Evolutionary conservation across 2,113 vertebrate species (phyloP), one percentile per base, ranked within the genome.

Genomic region (Centropus bengalensis): DNA sequence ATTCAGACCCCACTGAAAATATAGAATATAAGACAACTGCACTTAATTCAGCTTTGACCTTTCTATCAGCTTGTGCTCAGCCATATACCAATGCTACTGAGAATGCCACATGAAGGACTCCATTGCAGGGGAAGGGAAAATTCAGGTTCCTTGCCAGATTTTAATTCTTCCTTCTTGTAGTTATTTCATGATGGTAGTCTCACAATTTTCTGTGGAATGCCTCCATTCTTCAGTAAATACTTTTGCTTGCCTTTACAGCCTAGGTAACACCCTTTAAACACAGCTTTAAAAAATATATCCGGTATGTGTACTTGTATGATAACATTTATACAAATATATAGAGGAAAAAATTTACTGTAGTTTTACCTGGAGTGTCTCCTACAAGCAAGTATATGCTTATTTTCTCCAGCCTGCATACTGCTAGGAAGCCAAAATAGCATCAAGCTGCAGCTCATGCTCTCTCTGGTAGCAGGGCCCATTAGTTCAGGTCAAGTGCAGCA

Each of bases 161-260:
- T 90, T 88, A 38, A 54, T 76, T 85, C 64, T 62, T 30, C 40
- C 51, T 89, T 58, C 47, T 71, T 45, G 47, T 78, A 60, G 23
- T 82, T 88, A 69, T 67, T 95, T 80, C 63, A n/a, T 54, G 49
- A 12, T 4, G 6, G 27, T 36, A 40, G 27, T 55, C 14, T 73
- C 40, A 62, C 14, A 47, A 3, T 78, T 75, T 95, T 75, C 62
- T 6, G 14, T 4, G n/a, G 49, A 47, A 75, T 78, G 56, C 52
- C 64, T 91, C 70, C 26, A 33, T 78, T 44, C 17, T 30, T 36
- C 60, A 60, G 58, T 49, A 92, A 79, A 60, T 81, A 81, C 77
- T 74, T 90, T 67, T 83, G 49, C 71, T 93, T 70, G 58, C 52
- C 55, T 94, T 88, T 90, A 22, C 52, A 94, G 44, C 58, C 20